Conservation (phyloP, 2,113 vertebrate species). For the Odobenus rosmarus region DNA sequence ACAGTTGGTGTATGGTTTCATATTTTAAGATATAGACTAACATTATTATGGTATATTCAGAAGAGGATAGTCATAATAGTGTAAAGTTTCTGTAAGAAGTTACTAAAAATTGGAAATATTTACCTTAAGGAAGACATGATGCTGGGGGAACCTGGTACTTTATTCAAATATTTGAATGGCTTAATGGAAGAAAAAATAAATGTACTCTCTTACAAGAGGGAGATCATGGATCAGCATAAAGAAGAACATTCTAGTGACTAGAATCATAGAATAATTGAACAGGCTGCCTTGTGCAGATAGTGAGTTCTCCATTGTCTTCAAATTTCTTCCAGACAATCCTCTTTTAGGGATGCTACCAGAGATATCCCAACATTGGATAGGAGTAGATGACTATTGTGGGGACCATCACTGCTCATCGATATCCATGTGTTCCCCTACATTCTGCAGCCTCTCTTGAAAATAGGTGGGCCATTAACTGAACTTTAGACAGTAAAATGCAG, state of each 20-base stretch:
- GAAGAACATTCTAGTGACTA: constrained; percentile 9
- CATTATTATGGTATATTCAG: background rate
- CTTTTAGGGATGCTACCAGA: background rate
- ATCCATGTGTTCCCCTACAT: background rate
- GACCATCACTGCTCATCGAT: background rate
- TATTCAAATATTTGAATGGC: background rate
- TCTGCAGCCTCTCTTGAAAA: background rate
- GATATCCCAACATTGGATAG: background rate
- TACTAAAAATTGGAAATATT: background rate
- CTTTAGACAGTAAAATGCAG: background rate
- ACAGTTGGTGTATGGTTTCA: background rate
- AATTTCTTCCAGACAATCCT: background rate
- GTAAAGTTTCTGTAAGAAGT: background rate
- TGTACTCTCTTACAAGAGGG: background rate
- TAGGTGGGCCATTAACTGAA: background rate
- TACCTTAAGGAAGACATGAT: background rate
- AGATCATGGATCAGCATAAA: background rate
- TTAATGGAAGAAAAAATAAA: constrained; percentile 42
- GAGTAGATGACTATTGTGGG: background rate
- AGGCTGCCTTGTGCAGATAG: background rate
- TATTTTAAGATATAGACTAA: constrained; percentile 39
- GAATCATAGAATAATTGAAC: background rate
- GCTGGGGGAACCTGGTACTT: background rate
- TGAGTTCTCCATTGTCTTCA: background rate
- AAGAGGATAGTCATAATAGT: background rate